A percentile compares a stretch with the other conserved stretches of the same genome.
Evolutionary conservation across 2,113 vertebrate genomes (phyloP).

Genomic region (Saguinus imperator): DNA sequence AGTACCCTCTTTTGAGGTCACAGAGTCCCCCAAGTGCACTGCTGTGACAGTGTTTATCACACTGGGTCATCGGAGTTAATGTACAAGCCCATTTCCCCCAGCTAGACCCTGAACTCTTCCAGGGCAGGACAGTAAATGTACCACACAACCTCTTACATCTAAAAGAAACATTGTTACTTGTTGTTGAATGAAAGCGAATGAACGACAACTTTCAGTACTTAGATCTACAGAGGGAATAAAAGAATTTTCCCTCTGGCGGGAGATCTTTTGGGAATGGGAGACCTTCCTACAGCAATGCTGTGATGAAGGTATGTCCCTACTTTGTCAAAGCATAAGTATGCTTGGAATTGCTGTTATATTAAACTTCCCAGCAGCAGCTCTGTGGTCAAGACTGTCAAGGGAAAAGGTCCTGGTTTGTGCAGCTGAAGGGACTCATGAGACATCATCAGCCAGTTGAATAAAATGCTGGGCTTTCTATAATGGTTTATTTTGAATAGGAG

Average conservation of each 20-base stretch:
- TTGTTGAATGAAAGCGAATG: background rate
- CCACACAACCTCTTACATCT: background rate
- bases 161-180: background rate
- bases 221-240: background rate
- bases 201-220: background rate
- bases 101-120: background rate
- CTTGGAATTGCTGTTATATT: background rate
- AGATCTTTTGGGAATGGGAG: background rate
- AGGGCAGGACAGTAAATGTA: background rate
- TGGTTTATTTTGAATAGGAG: conserved; percentile 73
- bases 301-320: background rate
- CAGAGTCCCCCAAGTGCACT: background rate
- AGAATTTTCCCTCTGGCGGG: background rate
- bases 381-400: background rate
- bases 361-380: background rate
- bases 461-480: conserved; percentile 56
- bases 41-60: background rate
- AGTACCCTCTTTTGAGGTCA: background rate
- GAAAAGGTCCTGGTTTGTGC: conserved; percentile 45
- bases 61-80: background rate
- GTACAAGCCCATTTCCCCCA: background rate
- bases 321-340: background rate
- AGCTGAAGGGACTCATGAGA: conserved; percentile 60
- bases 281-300: background rate
- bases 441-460: conserved; percentile 10